phyloP scores from a whole-genome alignment of 2,888 invertebrate species.

The Athalia rosae region DNA sequence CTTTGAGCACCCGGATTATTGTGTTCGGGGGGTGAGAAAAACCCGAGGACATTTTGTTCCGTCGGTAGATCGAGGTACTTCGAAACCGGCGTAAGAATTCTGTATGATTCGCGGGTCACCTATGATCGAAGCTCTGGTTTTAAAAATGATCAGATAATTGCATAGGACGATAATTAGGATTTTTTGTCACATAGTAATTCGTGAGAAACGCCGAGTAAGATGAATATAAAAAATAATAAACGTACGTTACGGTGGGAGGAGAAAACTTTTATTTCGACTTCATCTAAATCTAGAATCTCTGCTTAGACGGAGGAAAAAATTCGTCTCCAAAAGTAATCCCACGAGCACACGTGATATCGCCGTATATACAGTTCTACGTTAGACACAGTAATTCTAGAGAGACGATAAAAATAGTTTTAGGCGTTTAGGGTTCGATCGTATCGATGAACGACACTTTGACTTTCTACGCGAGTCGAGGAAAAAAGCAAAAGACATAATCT shows the following conservation, averaged over 20 bases:
- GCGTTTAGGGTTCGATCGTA: background rate
- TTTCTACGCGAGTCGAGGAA: background rate
- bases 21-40: background rate
- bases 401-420: background rate
- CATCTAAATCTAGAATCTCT: conserved; percentile 53
- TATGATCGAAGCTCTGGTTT: background rate
- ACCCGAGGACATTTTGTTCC: background rate
- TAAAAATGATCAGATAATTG: too few relatives aligned
- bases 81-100: too few relatives aligned
- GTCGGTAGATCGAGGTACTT: too few relatives aligned
- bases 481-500: background rate
- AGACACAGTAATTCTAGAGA: background rate
- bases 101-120: background rate
- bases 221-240: background rate
- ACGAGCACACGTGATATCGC: background rate
- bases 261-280: conserved; percentile 44
- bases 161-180: background rate
- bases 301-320: conserved; percentile 52
- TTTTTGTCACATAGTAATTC: background rate
- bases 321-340: conserved; percentile 48
- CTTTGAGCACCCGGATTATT: conserved; percentile 1
- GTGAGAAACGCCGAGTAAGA: background rate
- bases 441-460: conserved; percentile 42
- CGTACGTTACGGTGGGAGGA: conserved; percentile 21
- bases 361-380: background rate